These are phyloP conservation scores for Etheostoma cragini DNA, from an alignment of 2,113 vertebrate genomes.

Conservation along the genomic window DNA sequence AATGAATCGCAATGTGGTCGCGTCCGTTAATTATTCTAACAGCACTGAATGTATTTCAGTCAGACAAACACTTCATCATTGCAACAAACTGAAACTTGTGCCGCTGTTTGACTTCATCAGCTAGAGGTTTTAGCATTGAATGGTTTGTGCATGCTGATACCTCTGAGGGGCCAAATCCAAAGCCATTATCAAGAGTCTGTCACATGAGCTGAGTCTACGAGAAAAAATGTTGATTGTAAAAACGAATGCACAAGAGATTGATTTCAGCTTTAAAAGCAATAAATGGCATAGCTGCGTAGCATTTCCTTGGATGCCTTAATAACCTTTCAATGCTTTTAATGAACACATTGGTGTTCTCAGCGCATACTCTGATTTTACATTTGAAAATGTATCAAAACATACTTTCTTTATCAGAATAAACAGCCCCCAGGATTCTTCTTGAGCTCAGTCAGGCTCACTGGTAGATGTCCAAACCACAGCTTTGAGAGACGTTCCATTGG, in stretches of 20 bases:
- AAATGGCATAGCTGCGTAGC: neutral
- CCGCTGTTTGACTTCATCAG: conserved; percentile 42
- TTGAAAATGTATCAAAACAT: conserved; percentile 32
- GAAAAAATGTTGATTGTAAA: conserved; percentile 42
- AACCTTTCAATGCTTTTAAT: conserved; percentile 22
- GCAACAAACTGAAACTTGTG: conserved; percentile 15
- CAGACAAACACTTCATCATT: conserved; percentile 57
- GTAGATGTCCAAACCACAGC: conserved; percentile 71
- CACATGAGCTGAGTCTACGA: conserved; percentile 24
- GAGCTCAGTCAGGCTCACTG: conserved; percentile 45
- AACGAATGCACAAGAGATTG: conserved; percentile 25
- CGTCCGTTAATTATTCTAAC: conserved; percentile 49
- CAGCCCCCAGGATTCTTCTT: conserved; percentile 32
- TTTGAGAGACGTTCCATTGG: conserved; percentile 60
- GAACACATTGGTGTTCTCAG: conserved; percentile 8
- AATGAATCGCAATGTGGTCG: conserved; percentile 13
- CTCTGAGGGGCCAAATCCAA: neutral
- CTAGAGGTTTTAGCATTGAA: conserved; percentile 20
- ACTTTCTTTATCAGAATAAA: conserved; percentile 55
- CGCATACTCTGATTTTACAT: conserved; percentile 11
- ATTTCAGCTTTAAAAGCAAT: conserved; percentile 21
- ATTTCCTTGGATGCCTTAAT: neutral
- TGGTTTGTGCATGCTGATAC: conserved; percentile 35
- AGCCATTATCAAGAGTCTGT: conserved; percentile 29
- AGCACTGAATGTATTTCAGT: conserved; percentile 33